Conservation (phyloP, 2,888 invertebrate species). For the Keiferia lycopersicella region DNA sequence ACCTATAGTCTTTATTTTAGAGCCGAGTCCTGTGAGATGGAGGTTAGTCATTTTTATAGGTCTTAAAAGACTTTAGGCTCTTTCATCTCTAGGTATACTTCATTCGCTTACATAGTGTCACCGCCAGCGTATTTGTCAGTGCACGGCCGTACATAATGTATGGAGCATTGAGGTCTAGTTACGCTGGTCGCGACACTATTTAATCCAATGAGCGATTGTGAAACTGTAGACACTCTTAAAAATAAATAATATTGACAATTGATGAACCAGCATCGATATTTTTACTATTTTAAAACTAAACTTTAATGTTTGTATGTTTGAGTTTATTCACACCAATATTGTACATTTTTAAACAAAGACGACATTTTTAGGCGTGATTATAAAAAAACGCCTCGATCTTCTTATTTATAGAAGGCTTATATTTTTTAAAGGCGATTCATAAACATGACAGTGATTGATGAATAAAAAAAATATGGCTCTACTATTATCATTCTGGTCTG, state of each 20-base stretch:
- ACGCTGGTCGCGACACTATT: too few species aligned
- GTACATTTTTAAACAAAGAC: not conserved
- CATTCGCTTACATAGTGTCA: too few species aligned
- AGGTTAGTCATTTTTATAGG: too few species aligned
- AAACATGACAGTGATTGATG: not conserved
- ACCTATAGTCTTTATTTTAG: too few species aligned
- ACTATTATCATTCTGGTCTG: too few species aligned
- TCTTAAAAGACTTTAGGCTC: too few species aligned
- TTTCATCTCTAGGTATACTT: too few species aligned
- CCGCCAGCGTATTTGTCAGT: too few species aligned
- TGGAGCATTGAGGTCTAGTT: too few species aligned
- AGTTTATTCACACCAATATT: constrained; percentile 16
- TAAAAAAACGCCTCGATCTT: not conserved
- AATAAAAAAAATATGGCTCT: not conserved
- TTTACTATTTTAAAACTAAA: constrained; percentile 7
- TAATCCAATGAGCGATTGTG: not conserved
- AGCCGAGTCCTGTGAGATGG: too few species aligned
- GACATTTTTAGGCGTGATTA: not conserved
- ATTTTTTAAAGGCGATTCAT: not conserved
- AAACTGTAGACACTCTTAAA: not conserved
- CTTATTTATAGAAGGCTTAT: not conserved
- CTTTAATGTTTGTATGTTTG: not conserved
- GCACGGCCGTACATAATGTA: constrained; percentile 22
- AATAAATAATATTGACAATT: constrained; percentile 14
- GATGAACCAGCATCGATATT: constrained; percentile 46